Evolutionary conservation across 2,888 invertebrate species (phyloP).

Genomic region (Thelaira solivaga): DNA sequence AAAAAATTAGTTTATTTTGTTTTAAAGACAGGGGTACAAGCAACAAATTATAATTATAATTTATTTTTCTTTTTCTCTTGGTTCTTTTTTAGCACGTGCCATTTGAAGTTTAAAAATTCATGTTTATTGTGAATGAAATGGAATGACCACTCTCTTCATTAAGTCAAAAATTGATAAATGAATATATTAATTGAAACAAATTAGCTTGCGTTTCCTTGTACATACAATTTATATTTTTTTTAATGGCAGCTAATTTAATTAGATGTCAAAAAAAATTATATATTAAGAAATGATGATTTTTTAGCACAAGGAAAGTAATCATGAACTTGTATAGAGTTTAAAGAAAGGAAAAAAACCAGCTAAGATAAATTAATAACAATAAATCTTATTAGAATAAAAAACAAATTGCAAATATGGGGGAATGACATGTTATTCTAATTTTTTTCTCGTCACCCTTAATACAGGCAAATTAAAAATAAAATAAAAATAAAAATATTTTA

Average conservation of each 20-base stretch:
- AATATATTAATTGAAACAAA: too few relatives aligned
- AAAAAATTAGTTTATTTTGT: neutral
- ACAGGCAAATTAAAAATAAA: neutral
- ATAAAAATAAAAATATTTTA: neutral
- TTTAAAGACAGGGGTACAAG: too few relatives aligned
- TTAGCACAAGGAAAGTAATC: neutral
- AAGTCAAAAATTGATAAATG: neutral
- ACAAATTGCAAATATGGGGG: neutral
- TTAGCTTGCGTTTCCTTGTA: neutral
- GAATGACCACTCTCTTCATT: too few relatives aligned
- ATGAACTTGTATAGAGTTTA: neutral
- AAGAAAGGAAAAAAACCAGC: neutral
- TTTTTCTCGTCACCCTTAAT: neutral
- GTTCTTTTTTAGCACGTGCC: too few relatives aligned
- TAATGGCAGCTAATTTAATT: neutral
- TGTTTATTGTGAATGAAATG: too few relatives aligned
- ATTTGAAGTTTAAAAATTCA: too few relatives aligned
- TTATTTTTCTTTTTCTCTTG: too few relatives aligned
- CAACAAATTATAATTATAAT: too few relatives aligned
- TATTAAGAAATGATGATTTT: neutral
- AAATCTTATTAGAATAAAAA: neutral
- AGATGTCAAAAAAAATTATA: slow-evolving; percentile 28
- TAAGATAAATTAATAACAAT: slow-evolving; percentile 8
- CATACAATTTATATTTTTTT: neutral
- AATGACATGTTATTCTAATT: neutral